phyloP scores from a whole-genome alignment of 1,140 invertebrate species.

The Brachionus manjavacas region DNA sequence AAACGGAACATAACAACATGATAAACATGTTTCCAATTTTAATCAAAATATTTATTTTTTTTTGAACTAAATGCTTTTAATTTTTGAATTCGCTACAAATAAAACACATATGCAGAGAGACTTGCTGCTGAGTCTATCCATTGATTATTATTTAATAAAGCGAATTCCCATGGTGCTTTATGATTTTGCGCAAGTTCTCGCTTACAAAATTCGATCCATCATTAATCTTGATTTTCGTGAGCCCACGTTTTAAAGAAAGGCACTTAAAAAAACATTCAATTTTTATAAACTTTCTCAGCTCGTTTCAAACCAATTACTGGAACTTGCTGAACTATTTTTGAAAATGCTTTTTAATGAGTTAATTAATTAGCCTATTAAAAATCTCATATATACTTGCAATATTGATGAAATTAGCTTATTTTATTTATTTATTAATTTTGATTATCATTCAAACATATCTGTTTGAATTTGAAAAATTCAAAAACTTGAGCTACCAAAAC shows the following conservation, averaged over 20 bases:
- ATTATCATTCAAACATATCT: conserved; percentile 37
- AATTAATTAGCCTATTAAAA: conserved; percentile 22
- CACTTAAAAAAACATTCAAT: conserved; percentile 17
- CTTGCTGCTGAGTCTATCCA: neutral
- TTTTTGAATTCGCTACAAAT: neutral
- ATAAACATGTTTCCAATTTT: conserved; percentile 9
- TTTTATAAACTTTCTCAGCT: conserved; percentile 11
- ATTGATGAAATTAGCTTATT: conserved; percentile 17
- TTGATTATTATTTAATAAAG: neutral
- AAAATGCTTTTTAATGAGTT: neutral
- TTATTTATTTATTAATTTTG: conserved; percentile 21
- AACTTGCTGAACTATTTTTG: neutral
- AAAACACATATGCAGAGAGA: neutral
- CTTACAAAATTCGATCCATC: neutral
- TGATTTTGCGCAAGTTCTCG: neutral
- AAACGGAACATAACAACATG: conserved; percentile 10
- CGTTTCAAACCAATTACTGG: conserved; percentile 4
- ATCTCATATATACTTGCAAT: neutral
- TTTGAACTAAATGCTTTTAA: conserved; percentile 1
- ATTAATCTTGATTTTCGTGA: neutral
- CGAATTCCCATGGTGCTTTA: neutral
- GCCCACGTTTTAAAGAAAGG: neutral
- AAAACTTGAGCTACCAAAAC: neutral
- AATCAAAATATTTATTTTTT: conserved; percentile 22
- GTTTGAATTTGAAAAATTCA: neutral